A percentile compares a stretch with the other conserved stretches of the same genome.
These are phyloP conservation scores for Quadroppia sp. DNA, from an alignment of 2,888 invertebrate genomes.

Conservation along the genomic window DNA sequence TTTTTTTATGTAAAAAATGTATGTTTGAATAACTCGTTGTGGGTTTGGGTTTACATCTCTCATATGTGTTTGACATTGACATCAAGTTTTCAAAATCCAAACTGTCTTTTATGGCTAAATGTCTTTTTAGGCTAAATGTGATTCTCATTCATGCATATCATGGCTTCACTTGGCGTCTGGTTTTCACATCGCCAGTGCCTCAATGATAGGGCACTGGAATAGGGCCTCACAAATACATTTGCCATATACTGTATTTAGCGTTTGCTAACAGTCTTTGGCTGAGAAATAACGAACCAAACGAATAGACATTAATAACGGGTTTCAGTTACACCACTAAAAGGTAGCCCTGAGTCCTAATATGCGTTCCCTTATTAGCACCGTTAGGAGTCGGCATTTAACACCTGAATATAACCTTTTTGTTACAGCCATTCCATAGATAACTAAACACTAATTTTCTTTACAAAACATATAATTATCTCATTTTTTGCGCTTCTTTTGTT, in stretches of 20 bases:
- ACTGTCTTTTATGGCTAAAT: neutral
- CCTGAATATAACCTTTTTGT: constrained; percentile 4
- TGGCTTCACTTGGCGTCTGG: neutral
- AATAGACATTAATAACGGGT: neutral
- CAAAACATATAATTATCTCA: neutral
- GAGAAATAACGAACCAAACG: neutral
- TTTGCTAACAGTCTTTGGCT: neutral
- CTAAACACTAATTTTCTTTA: neutral
- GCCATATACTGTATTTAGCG: constrained; percentile 1
- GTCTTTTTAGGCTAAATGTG: neutral
- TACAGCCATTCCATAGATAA: neutral
- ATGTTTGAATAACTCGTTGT: too few relatives aligned
- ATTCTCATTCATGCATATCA: constrained; percentile 10
- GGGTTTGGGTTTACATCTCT: neutral
- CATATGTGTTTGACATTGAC: constrained; percentile 18
- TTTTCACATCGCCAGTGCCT: neutral
- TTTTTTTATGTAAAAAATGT: too few relatives aligned
- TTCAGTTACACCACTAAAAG: constrained; percentile 16
- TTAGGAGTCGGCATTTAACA: constrained; percentile 1
- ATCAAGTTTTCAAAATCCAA: neutral
- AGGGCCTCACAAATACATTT: neutral
- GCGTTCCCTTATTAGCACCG: constrained; percentile 14
- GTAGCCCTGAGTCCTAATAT: neutral
- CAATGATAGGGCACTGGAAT: neutral
- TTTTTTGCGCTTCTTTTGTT: neutral